These are phyloP conservation scores for Lacerta agilis DNA, from an alignment of 2,797 vertebrate genomes.

Conservation along the genomic window DNA sequence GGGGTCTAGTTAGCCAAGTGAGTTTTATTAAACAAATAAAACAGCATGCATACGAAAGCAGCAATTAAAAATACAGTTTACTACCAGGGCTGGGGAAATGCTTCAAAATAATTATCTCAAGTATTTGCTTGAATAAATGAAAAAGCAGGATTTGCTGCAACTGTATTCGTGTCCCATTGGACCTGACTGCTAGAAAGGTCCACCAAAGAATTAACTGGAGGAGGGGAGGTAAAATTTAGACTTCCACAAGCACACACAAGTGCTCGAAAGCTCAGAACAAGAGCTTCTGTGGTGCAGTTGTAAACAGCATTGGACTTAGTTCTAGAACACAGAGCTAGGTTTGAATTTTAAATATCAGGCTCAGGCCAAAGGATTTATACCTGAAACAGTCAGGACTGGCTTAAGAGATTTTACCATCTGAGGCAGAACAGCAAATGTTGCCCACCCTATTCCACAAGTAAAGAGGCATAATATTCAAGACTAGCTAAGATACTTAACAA, in stretches of 20 bases:
- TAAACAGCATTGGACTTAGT: neutral
- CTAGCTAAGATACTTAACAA: no score
- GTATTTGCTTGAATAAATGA: fast-evolving
- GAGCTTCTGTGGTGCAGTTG: neutral
- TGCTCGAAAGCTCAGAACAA: neutral
- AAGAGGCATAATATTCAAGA: no score
- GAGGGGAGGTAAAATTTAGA: neutral
- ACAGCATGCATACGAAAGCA: slow-evolving; percentile 53
- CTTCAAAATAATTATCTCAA: neutral
- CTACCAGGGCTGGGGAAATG: slow-evolving; percentile 14
- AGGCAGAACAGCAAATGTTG: neutral
- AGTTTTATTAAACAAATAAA: slow-evolving; percentile 73
- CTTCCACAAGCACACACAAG: slow-evolving; percentile 11
- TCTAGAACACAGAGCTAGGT: neutral
- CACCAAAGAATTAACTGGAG: neutral
- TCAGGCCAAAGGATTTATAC: neutral
- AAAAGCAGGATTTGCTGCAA: neutral
- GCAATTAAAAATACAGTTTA: slow-evolving; percentile 53
- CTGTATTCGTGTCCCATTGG: neutral
- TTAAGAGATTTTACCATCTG: neutral
- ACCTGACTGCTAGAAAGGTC: neutral
- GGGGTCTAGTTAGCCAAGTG: slow-evolving; percentile 43
- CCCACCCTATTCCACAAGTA: no score
- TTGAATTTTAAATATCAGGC: neutral
- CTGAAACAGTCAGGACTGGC: neutral